phyloP scores from a whole-genome alignment of 2,888 invertebrate genomes.

The Lasioglossum marginatum region DNA sequence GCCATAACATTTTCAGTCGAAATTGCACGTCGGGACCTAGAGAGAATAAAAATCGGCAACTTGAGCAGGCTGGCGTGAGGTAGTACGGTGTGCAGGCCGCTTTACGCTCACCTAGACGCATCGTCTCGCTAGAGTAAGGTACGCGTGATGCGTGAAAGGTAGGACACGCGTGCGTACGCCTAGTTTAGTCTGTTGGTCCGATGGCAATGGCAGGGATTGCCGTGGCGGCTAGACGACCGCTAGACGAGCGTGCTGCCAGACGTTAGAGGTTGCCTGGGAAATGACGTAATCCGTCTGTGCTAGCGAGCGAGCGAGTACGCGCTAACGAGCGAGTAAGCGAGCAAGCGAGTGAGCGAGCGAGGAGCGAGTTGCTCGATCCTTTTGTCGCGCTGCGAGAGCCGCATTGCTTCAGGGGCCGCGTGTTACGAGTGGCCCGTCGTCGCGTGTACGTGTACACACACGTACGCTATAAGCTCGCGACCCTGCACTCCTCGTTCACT shows the following conservation, averaged over 20 bases:
- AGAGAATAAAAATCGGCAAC: background rate
- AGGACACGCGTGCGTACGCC: constrained; percentile 56
- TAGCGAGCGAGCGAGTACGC: constrained; percentile 4
- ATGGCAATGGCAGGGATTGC: constrained; percentile 58
- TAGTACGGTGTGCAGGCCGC: background rate
- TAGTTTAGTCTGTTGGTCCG: constrained; percentile 57
- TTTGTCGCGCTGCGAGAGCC: constrained; percentile 63
- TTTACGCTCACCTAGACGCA: constrained; percentile 60
- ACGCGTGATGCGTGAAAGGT: constrained; percentile 41
- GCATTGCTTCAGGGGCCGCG: constrained; percentile 61
- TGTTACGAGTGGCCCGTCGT: constrained; percentile 46
- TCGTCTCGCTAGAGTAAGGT: constrained; percentile 42
- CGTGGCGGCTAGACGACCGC: constrained; percentile 82
- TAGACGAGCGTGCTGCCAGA: constrained; percentile 80
- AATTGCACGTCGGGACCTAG: background rate
- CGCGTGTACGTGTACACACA: constrained; percentile 45
- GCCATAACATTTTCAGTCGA: background rate
- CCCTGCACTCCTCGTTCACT: constrained; percentile 58
- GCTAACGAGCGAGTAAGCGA: constrained; percentile 7
- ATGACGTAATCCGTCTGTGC: constrained; percentile 79
- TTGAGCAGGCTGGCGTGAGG: background rate
- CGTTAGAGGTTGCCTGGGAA: constrained; percentile 77
- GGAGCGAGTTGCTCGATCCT: constrained; percentile 69
- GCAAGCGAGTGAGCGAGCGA: background rate
- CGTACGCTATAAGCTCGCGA: constrained; percentile 43